A percentile compares a stretch with the other conserved stretches of the same genome.
Conservation (phyloP, 2,797 vertebrate genomes). For the Myiotriccus ornatus region DNA sequence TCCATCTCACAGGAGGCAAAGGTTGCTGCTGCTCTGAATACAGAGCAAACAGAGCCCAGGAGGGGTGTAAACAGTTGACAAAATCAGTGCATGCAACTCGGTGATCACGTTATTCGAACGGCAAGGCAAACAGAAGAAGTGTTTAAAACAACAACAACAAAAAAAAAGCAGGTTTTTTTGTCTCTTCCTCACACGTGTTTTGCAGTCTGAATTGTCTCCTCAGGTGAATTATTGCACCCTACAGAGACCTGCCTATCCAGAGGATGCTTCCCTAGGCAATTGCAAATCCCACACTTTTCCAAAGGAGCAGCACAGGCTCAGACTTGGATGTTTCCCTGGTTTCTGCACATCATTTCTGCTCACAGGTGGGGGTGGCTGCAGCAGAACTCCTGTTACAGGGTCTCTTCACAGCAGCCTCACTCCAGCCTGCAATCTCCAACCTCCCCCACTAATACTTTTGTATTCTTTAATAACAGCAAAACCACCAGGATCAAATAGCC, state of each 20-base stretch:
- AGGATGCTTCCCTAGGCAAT: not conserved
- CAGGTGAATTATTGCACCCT: rapidly evolving
- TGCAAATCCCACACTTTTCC: not conserved
- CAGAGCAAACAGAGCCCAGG: not conserved
- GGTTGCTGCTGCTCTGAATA: not conserved
- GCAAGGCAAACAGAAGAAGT: not conserved
- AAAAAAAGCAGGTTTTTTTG: not conserved
- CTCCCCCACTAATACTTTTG: not conserved
- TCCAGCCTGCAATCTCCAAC: not conserved
- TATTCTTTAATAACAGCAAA: not conserved
- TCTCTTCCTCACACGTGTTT: not conserved
- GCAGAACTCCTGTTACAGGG: not conserved
- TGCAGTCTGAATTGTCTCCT: not conserved
- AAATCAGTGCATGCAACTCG: not conserved
- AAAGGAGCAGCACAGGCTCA: not conserved
- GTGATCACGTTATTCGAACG: not conserved
- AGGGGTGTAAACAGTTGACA: not conserved
- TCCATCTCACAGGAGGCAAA: not conserved
- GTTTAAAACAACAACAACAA: too few relatives aligned
- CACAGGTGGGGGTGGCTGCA: not conserved
- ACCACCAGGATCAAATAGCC: not conserved
- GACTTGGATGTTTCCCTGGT: not conserved
- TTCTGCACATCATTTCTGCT: not conserved
- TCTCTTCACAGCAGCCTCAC: not conserved
- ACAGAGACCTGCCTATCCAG: not conserved